Evolutionary conservation across 2,113 vertebrate species (phyloP).

Genomic region (Rousettus leschenaultii): DNA sequence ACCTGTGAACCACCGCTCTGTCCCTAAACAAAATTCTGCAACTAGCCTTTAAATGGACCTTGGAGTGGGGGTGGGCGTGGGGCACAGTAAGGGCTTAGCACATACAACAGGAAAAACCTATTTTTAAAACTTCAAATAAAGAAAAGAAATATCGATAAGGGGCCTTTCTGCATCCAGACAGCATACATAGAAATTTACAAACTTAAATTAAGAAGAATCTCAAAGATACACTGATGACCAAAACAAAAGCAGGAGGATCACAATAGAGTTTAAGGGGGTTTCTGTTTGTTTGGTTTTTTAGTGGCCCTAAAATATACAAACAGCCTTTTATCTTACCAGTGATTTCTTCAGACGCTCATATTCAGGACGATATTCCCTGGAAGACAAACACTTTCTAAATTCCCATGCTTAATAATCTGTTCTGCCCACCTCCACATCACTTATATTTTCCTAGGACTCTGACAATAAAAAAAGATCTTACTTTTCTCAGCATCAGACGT

Average conservation of each 20-base stretch:
- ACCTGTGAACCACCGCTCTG: neutral
- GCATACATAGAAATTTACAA: neutral
- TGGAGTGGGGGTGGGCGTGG: neutral
- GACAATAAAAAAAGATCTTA: neutral
- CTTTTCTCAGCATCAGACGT: neutral
- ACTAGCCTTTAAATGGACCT: neutral
- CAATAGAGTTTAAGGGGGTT: neutral
- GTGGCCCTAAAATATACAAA: neutral
- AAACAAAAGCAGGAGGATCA: slow-evolving; percentile 1
- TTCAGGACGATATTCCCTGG: slow-evolving; percentile 95
- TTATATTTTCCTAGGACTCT: neutral
- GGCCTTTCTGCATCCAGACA: neutral
- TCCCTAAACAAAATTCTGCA: neutral
- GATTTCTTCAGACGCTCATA: slow-evolving; percentile 91
- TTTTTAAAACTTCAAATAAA: slow-evolving; percentile 5
- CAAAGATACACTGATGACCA: neutral
- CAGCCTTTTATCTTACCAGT: slow-evolving; percentile 83
- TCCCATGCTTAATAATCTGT: neutral
- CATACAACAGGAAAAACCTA: neutral
- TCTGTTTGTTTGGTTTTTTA: neutral
- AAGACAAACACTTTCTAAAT: slow-evolving; percentile 46
- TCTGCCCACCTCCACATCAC: neutral
- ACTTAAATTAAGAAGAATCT: slow-evolving; percentile 7
- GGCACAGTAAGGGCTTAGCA: neutral
- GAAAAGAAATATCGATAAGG: neutral